phyloP scores from a whole-genome alignment of 2,888 invertebrate genomes.

The Autographa gamma region DNA sequence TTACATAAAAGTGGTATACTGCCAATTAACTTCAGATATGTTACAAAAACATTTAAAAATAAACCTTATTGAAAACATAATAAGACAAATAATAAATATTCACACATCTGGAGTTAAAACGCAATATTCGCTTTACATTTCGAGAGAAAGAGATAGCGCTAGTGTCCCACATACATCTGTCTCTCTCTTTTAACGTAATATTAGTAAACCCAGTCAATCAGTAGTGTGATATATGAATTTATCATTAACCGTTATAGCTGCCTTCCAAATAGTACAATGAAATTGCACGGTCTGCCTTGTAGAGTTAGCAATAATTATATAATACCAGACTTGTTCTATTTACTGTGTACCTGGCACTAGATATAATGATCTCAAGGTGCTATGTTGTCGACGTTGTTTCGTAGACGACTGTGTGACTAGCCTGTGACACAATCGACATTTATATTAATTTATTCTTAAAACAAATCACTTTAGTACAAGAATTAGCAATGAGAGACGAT shows the following conservation, averaged over 20 bases:
- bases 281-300: conserved; percentile 46
- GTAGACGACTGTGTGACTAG: background rate
- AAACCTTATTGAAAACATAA: background rate
- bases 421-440: background rate
- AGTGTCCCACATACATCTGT: background rate
- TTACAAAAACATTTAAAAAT: background rate
- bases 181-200: conserved; percentile 16
- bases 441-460: conserved; percentile 8
- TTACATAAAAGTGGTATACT: conserved; percentile 14
- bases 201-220: conserved; percentile 3
- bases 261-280: conserved; percentile 45
- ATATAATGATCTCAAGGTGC: conserved; percentile 64
- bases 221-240: conserved; percentile 18
- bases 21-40: conserved; percentile 4
- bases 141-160: conserved; percentile 11
- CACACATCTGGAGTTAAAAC: conserved; percentile 11
- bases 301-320: conserved; percentile 49
- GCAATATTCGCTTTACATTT: conserved; percentile 6
- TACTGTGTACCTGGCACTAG: conserved; percentile 53
- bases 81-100: background rate
- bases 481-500: too few relatives aligned
- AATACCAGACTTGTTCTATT: conserved; percentile 30
- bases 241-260: conserved; percentile 3
- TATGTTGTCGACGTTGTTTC: conserved; percentile 57
- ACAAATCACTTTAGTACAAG: background rate